Conservation (phyloP, 2,797 vertebrate species). For the Malacoctenus gilli region DNA sequence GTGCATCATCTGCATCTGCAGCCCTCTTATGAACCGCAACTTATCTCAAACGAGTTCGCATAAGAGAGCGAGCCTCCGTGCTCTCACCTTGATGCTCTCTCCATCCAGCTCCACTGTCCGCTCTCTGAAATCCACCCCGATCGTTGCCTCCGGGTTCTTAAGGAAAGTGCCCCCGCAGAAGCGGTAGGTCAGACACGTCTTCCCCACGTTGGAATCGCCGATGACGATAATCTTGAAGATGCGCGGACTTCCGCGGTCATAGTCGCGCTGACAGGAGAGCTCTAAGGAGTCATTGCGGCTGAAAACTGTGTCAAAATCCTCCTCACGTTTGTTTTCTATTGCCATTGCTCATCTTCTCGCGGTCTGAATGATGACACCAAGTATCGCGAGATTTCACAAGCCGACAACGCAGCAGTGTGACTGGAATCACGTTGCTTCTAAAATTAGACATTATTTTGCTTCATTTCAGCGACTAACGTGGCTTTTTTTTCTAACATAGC, state of each 20-base stretch:
- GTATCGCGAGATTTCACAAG: conserved; percentile 61
- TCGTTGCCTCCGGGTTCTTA: conserved; percentile 92
- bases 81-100: conserved; percentile 90
- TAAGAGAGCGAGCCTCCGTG: too few species aligned
- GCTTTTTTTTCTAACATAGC: too few species aligned
- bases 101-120: conserved; percentile 90
- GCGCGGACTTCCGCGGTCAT: conserved; percentile 64
- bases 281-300: conserved; percentile 62
- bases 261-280: conserved; percentile 58
- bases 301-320: conserved; percentile 72
- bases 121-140: conserved; percentile 95
- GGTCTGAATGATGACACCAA: conserved; percentile 29
- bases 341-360: conserved; percentile 79
- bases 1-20: too few species aligned
- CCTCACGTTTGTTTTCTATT: conserved; percentile 73
- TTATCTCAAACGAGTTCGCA: too few species aligned
- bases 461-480: too few species aligned
- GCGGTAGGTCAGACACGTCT: conserved; percentile 92
- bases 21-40: too few species aligned
- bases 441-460: too few species aligned
- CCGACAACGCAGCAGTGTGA: background rate
- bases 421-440: background rate
- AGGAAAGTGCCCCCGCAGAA: conserved; percentile 94
- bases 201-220: conserved; percentile 93
- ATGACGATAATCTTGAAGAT: conserved; percentile 96